Evolutionary conservation across 2,113 vertebrate genomes (phyloP), one percentile per base, ranked within the genome.

Genomic region (Stegostoma tigrinum): DNA sequence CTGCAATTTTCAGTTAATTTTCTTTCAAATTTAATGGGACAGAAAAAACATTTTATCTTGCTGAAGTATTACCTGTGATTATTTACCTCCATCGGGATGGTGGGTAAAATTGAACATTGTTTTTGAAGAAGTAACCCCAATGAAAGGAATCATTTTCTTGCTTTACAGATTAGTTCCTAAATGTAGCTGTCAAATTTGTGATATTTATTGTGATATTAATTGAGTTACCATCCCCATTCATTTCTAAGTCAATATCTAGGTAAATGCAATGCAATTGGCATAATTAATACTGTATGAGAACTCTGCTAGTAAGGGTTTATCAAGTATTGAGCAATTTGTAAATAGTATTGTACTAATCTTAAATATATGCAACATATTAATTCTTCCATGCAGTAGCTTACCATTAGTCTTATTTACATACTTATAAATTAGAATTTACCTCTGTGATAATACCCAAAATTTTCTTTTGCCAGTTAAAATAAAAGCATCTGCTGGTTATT

Each of bases 1-100:
- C 68, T 95, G 68, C 68, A 75, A 68, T 34, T 95, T 48, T 45
- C 38, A 48, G 67, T 72, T 95, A 38, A 95, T 95, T 95, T 72
- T 24, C 42, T 52, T 95, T 17, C 24, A 68, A 42, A 30, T 52
- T 68, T 24, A 95, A 72, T 52, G 67, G 8, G 55, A 30, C 52
- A 95, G 52, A 95, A 19, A 17, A 48, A 5, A 45, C 38, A 24
- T 95, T 95, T 95, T 72, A 75, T 72, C 67, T 34, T 95, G 21
- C 7, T 72, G 42, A 70, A 48, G 67, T 48, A 24, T 94, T 67
- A 70, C 66, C 93, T 70, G 67, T 70, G 24, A 30, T 72, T 95
- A 95, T 95, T 95, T 42, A 42, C 67, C 66, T 48, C 38, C 93
- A 23, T 95, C 93, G 34, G 66, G 42, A 52, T 27, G 19, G 24